These are phyloP conservation scores for Sebastes baramenuke DNA, from an alignment of 2,797 vertebrate species.

Conservation along the genomic window DNA sequence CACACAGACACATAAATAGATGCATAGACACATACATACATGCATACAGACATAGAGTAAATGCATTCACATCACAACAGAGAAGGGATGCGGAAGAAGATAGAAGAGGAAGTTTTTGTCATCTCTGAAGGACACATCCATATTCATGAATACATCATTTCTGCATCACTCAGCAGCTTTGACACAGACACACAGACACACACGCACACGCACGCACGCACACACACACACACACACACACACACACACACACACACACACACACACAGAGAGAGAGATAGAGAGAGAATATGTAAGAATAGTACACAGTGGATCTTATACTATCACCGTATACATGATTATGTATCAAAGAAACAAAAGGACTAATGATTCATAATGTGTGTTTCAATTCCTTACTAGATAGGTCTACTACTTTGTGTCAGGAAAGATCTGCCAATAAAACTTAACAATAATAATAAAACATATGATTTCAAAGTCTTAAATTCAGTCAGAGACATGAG, in stretches of 20 bases:
- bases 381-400: neutral
- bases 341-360: no score
- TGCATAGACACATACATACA: neutral
- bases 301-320: neutral
- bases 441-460: neutral
- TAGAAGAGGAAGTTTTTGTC: neutral
- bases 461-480: neutral
- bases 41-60: neutral
- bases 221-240: constrained; percentile 20
- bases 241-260: neutral
- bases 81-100: neutral
- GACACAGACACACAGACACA: neutral
- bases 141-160: constrained; percentile 2
- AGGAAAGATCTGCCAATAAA: neutral
- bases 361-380: no score
- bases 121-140: constrained; percentile 8
- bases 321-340: neutral
- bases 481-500: neutral
- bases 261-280: neutral
- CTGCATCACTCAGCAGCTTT: neutral
- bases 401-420: neutral
- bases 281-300: neutral
- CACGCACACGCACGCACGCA: constrained; percentile 21
- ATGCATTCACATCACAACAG: neutral
- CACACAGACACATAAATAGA: neutral